Evolutionary conservation across 2,888 invertebrate species (phyloP), one percentile per base, ranked within the genome.

Genomic region (Steinernema hermaphroditum): DNA sequence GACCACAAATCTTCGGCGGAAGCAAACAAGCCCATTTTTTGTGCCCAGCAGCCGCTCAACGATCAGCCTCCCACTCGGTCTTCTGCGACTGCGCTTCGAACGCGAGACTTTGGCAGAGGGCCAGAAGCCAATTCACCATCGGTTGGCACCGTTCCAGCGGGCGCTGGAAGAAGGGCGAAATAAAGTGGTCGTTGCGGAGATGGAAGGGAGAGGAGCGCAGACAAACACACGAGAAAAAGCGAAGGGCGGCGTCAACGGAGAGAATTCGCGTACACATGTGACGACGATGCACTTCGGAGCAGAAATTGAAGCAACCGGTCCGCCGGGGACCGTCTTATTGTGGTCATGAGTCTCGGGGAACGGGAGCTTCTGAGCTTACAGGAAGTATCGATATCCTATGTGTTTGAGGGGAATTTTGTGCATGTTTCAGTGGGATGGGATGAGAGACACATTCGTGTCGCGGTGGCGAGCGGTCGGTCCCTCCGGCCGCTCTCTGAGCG

Each of bases 221-320:
- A 62, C 62, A 62, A 62, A 62, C 62, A 54, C 54, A 34, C 62
- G 62, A 62, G 62, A 62, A 62, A 62, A 29, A 29, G 62, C 62
- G 62, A 62, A 62, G 62, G 62, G 62, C 62, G 62, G 62, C 62
- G 62, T 27, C 32, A 4, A 9, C 4, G 62, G 14, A 16, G 16
- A 62, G 62, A 62, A 62, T 62, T 62, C 62, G 62, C 62, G 27
- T 62, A 62, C 62, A 62, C 62, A 62, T 62, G 62, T 62, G 62
- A 62, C n/a, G 62, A 29, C 37, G 37, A 4, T 62, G 62, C 62
- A 62, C 62, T 62, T 9, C 32, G 29, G 37, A 29, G 62, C 62
- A 62, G 62, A 62, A 62, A 62, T 29, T 16, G 29, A 62, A 62
- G 62, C 29, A 62, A 62, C 62, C 62, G 62, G 62, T 62, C 27